Evolutionary conservation across 2,888 invertebrate genomes (phyloP), one percentile per base, ranked within the genome.

Genomic region (Poecilus cupreus): DNA sequence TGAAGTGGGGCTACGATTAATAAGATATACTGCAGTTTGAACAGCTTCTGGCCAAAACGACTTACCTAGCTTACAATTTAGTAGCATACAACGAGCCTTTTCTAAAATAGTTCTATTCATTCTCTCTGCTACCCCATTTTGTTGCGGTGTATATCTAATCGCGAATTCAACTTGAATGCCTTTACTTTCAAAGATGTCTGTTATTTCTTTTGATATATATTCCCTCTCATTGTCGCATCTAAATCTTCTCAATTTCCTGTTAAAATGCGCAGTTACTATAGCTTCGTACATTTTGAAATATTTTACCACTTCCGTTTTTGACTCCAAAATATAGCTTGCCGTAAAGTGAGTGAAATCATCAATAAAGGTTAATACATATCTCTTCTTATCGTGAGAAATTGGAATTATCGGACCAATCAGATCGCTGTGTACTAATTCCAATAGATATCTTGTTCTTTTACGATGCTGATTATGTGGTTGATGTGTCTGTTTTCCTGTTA

Each of bases 171-270:
- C 74, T 37, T 82, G 75, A 57, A 86, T 86, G 1, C 85, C 85
- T 64, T 82, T 84, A 0, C 49, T 46, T 76, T 84, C 83, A 26
- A 43, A 83, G 85, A 82, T 80, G 82, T 6, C 83, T 16, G 68
- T 83, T 83, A 16, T 86, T 83, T 51, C 86, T 85, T 81, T 84
- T 85, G 16, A n/a, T 85, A 86, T 46, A 82, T 87, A 87, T 82
- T 87, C 86, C 22, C 85, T 82, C 4, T 86, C 86, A 84, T 86
- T 87, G 82, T 87, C 84, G 74, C 84, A 84, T 70, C 85, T 74
- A 13, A 86, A 83, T 13, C 84, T 22, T 39, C 83, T 85, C 5
- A 86, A 54, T 70, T 83, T 84, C 2, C 54, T 4, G 74, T 84
- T 85, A 43, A 85, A 85, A 43, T 86, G 85, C 0, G 84, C 83